Base-by-base conservation (phyloP, 2,797 vertebrate genomes). In the Otolemur crassicaudatus region DNA sequence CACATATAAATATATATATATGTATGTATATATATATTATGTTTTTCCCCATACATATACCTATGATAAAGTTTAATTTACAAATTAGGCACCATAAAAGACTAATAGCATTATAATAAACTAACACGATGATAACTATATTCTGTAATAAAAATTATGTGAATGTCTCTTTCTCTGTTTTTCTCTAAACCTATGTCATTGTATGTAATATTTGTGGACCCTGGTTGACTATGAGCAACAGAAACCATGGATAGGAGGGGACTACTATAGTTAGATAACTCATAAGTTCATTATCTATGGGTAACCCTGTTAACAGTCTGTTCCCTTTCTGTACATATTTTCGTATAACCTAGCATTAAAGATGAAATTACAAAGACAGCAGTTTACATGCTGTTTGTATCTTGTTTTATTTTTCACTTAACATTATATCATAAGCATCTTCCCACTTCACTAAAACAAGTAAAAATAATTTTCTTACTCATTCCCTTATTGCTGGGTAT, bases 341-440 rank as follows among this genome's bases (percentile, higher is more conserved):
- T 67, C 67, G 76, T 46, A 22, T 63, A 34, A 31, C 63, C 79
- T 67, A 73, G 34, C 70, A 46, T 60, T 92, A 63, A 90, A 90
- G 86, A 80, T 87, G 31, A 95, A 92, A 80, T 75, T 61, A 69
- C 37, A 82, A 82, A 96, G 81, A 10, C 27, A 90, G 61, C 40
- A 75, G 43, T 84, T 90, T 79, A 80, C 20, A 69, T 80, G 2
- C 7, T 27, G 34, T 95, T 87, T 73, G 22, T 82, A 43, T 70
- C 22, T 70, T 84, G n/a, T 87, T 87, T 75, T 82, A 5, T 70
- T 90, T 91, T 85, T 85, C 37, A 65, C 29, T 85, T 85, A 83
- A 58, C 10, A 25, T 94, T 84, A 2, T 84, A 43, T 76, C 69
- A 63, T 65, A 91, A 46, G 20, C 23, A 60, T 93, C 69, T 81